phyloP scores from a whole-genome alignment of 1,140 invertebrate species.

The Centruroides vittatus region DNA sequence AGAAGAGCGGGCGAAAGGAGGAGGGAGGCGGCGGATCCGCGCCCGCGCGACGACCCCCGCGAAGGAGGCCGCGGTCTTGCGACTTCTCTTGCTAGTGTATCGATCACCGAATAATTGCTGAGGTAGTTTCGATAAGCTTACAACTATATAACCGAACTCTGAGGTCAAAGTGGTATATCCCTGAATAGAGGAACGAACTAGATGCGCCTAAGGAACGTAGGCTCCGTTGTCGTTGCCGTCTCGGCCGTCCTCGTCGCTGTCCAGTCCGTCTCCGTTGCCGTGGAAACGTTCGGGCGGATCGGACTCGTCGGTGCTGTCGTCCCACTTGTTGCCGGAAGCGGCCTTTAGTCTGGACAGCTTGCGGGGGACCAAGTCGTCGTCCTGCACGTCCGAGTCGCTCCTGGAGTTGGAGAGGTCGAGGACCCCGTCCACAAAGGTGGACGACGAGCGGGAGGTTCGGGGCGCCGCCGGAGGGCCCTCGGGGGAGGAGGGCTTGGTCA shows the following conservation, averaged over 20 bases:
- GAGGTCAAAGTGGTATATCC: no score
- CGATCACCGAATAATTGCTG: no score
- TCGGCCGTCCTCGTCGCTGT: background rate
- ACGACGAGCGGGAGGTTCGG: slow-evolving; percentile 4
- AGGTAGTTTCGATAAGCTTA: no score
- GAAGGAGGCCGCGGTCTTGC: no score
- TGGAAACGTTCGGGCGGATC: background rate
- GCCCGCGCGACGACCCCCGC: no score
- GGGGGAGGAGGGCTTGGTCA: slow-evolving; percentile 17
- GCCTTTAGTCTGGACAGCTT: slow-evolving; percentile 37
- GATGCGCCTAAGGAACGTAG: background rate
- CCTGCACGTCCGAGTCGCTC: slow-evolving; percentile 62
- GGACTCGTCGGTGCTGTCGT: background rate
- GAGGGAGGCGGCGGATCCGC: no score
- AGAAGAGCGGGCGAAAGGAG: no score
- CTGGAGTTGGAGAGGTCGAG: slow-evolving; percentile 20
- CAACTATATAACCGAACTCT: no score
- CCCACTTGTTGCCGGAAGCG: slow-evolving; percentile 15
- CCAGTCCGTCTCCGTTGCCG: background rate
- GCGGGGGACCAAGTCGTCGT: slow-evolving; percentile 39
- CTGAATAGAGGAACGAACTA: no score
- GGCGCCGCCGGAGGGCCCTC: slow-evolving; percentile 1
- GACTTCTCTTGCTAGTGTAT: no score
- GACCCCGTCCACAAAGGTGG: slow-evolving; percentile 15
- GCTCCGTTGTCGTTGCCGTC: background rate